Base-by-base conservation (phyloP, 2,888 invertebrate genomes). In the Pterostichus madidus region DNA sequence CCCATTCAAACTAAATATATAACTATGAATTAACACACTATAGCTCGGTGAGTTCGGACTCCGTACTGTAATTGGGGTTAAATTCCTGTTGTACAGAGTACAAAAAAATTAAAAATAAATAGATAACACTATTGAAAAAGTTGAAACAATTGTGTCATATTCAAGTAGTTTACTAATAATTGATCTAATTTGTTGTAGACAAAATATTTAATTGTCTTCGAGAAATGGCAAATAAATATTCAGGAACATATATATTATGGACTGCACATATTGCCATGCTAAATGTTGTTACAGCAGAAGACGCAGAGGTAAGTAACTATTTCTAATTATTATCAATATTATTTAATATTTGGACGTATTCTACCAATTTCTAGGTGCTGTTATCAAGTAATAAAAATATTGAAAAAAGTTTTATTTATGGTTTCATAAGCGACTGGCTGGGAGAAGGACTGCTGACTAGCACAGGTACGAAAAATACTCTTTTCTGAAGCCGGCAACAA, bases 371-470 rank as follows among this genome's bases (percentile, higher is more conserved):
- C 4, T 56, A 90, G 90, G 80, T 85, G 11, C 75, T 90, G n/a
- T 81, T 90, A 10, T 86, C 87, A 5, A 89, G 86, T 64, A 83
- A 84, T 1, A 88, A 86, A 61, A 85, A 88, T 80, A 88, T 87
- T 13, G 84, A 86, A 7, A 90, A 90, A 85, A 87, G 88, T 83
- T 0, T 2, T 0, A 1, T 88, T 0, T 90, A 90, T 75, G 5
- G 86, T 17, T 76, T 87, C 8, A 84, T 90, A 6, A 84, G 87
- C 24, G 87, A 88, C 17, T 90, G 90, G 90, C 86, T 90, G 7
- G 83, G 86, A n/a, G 87, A 87, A 2, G 90, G 90, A 39, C 86
- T 90, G 49, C 85, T 90, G 2, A 89, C 89, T 3, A 90, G 89
- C 78, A 84, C 85, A 85, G 90, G 90, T 89, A 84, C 83, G 56